A percentile compares a stretch with the other conserved stretches of the same genome.
Conservation (phyloP, 2,888 invertebrate genomes). For the Xestobium rufovillosum region DNA sequence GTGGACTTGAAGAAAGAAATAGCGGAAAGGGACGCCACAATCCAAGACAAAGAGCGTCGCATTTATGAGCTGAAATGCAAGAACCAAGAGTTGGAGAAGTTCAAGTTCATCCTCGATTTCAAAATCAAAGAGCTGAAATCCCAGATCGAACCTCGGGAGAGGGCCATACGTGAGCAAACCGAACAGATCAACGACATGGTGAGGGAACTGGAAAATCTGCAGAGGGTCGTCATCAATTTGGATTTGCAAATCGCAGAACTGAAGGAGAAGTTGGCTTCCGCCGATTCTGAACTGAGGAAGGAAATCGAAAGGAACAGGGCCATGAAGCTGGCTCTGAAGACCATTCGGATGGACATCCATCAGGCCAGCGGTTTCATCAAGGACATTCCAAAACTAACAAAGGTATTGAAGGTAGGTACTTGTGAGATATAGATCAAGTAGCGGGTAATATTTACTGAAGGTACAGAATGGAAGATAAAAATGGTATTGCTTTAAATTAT, state of each 20-base stretch:
- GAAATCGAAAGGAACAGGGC: conserved; percentile 57
- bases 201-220: conserved; percentile 68
- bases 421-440: too few relatives aligned
- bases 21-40: conserved; percentile 71
- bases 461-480: too few relatives aligned
- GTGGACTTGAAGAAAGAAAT: conserved; percentile 78
- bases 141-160: conserved; percentile 78
- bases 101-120: conserved; percentile 82
- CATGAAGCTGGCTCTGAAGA: conserved; percentile 57
- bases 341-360: conserved; percentile 75
- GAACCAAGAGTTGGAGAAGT: conserved; percentile 84
- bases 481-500: too few relatives aligned
- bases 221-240: conserved; percentile 59
- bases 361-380: conserved; percentile 71
- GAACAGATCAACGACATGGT: conserved; percentile 79
- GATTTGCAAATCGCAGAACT: conserved; percentile 70
- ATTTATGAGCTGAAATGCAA: conserved; percentile 77
- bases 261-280: conserved; percentile 66
- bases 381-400: conserved; percentile 58
- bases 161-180: conserved; percentile 75
- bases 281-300: conserved; percentile 61
- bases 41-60: conserved; percentile 77
- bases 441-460: too few relatives aligned
- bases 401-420: conserved; percentile 47
- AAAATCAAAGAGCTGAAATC: conserved; percentile 78